phyloP scores from a whole-genome alignment of 2,797 vertebrate genomes.

The Epinephelus coioides region DNA sequence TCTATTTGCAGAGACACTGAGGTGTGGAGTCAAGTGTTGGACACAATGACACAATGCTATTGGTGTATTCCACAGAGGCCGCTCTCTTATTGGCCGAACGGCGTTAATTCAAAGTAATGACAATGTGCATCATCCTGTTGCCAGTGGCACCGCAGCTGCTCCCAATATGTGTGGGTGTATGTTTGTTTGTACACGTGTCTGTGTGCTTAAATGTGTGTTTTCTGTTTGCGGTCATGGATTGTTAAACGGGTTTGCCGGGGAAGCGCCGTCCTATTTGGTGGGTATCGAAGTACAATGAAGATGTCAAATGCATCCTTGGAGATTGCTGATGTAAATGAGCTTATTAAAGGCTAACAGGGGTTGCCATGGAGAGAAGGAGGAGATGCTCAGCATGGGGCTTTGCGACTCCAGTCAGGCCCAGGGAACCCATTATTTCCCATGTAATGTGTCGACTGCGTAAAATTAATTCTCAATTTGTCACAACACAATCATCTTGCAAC shows the following conservation, averaged over 20 bases:
- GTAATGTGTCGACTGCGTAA: constrained; percentile 27
- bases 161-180: constrained; percentile 30
- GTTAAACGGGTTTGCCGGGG: constrained; percentile 7
- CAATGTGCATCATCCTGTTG: constrained; percentile 58
- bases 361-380: constrained; percentile 87
- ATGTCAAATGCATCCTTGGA: constrained; percentile 83
- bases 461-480: constrained; percentile 44
- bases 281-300: constrained; percentile 81
- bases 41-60: constrained; percentile 32
- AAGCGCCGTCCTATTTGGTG: constrained; percentile 38
- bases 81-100: constrained; percentile 58
- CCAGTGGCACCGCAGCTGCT: constrained; percentile 54
- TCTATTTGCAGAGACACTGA: constrained; percentile 46
- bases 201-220: not conserved
- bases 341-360: constrained; percentile 81
- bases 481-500: not conserved
- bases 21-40: constrained; percentile 21
- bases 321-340: constrained; percentile 85
- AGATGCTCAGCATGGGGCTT: constrained; percentile 65
- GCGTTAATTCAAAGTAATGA: constrained; percentile 66
- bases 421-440: constrained; percentile 41
- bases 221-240: constrained; percentile 11
- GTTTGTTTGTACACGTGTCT: not conserved
- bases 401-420: constrained; percentile 53
- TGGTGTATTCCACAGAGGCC: constrained; percentile 52